Conservation (phyloP, 2,888 invertebrate species). For the Aphodius sticticus region DNA sequence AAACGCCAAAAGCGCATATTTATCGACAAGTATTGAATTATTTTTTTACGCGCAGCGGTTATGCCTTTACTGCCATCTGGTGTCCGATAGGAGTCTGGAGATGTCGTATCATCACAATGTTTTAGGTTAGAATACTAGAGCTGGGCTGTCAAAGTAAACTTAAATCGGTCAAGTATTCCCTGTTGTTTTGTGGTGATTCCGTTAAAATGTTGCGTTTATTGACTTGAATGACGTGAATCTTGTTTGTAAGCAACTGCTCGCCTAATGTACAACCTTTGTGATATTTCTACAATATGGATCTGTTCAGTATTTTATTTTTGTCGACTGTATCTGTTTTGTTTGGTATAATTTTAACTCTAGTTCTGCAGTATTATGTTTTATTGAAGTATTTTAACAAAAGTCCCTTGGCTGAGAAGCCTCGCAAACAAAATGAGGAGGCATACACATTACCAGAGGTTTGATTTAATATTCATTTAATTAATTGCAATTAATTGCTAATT, state of each 20-base stretch:
- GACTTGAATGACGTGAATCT: background rate
- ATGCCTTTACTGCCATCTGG: background rate
- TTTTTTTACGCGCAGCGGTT: no score
- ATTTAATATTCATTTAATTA: background rate
- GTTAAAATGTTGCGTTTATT: background rate
- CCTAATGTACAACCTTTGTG: constrained; percentile 23
- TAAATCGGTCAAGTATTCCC: background rate
- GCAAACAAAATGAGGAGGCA: constrained; percentile 55
- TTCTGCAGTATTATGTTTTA: constrained; percentile 65
- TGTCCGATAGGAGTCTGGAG: background rate
- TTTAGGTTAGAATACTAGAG: background rate
- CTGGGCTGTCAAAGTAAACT: background rate
- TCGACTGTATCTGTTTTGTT: constrained; percentile 62
- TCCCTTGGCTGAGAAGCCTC: constrained; percentile 51
- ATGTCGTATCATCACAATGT: background rate
- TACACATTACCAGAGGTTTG: constrained; percentile 64
- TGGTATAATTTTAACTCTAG: constrained; percentile 64
- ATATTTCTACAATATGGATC: constrained; percentile 52
- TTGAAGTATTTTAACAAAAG: constrained; percentile 61
- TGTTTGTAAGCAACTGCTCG: background rate
- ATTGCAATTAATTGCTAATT: background rate
- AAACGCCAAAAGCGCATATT: no score
- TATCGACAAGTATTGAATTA: no score
- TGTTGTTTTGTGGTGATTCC: background rate
- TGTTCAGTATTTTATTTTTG: constrained; percentile 61